Evolutionary conservation across 2,113 vertebrate species (phyloP).

Genomic region (Clinocottus analis): DNA sequence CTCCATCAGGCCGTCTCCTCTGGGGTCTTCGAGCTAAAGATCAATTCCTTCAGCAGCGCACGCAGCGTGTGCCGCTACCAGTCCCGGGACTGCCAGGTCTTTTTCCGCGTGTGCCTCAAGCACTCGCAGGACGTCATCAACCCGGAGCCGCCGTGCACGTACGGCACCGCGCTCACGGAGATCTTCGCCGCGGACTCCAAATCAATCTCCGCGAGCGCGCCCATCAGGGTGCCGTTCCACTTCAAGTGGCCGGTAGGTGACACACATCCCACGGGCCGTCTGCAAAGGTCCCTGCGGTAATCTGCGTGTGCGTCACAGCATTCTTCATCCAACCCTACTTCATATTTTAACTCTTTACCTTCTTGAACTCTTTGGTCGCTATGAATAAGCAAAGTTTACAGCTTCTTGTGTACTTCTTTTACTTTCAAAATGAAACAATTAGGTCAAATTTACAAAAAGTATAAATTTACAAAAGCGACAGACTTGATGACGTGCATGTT

Average conservation of each 20-base stretch:
- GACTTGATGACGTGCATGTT: neutral
- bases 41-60: slow-evolving; percentile 84
- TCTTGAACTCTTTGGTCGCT: too few species aligned
- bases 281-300: neutral
- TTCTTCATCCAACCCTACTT: neutral
- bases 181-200: slow-evolving; percentile 74
- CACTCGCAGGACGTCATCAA: slow-evolving; percentile 84
- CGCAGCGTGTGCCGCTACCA: slow-evolving; percentile 62
- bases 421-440: neutral
- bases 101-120: slow-evolving; percentile 90
- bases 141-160: slow-evolving; percentile 86
- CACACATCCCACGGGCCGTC: neutral
- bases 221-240: slow-evolving; percentile 84
- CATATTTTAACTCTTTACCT: neutral
- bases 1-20: slow-evolving; percentile 77
- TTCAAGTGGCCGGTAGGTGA: slow-evolving; percentile 91
- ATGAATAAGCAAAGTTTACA: neutral
- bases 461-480: too few species aligned
- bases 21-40: slow-evolving; percentile 90
- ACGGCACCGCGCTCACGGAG: slow-evolving; percentile 83
- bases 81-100: slow-evolving; percentile 82
- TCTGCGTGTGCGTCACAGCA: neutral
- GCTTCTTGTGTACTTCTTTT: neutral
- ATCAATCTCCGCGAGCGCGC: slow-evolving; percentile 78
- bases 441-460: neutral